Conservation (phyloP, 2,888 invertebrate species). For the Galerucella nymphaeae region DNA sequence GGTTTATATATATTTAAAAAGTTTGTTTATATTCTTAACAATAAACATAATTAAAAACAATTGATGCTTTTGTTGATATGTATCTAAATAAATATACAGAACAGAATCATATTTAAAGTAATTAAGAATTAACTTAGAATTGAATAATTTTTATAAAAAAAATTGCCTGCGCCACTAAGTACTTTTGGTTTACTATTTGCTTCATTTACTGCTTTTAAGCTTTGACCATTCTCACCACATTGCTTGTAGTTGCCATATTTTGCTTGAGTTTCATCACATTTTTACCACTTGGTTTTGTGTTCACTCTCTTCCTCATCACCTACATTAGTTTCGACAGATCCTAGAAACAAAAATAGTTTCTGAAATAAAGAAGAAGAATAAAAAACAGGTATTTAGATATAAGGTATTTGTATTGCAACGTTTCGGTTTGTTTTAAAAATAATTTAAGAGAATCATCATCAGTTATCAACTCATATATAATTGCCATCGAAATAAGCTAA, state of each 20-base stretch:
- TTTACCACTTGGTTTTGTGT: slow-evolving; percentile 55
- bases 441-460: background rate
- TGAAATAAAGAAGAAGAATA: background rate
- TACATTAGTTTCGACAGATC: slow-evolving; percentile 42
- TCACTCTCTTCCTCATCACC: slow-evolving; percentile 55
- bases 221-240: slow-evolving; percentile 51
- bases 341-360: slow-evolving; percentile 5
- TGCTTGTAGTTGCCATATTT: slow-evolving; percentile 53
- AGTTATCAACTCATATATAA: too few species aligned
- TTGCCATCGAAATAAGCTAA: too few species aligned
- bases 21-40: too few species aligned
- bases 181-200: slow-evolving; percentile 49
- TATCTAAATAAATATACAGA: background rate
- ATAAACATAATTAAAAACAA: too few species aligned
- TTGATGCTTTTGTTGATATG: too few species aligned
- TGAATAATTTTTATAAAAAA: background rate
- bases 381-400: background rate
- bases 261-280: slow-evolving; percentile 54
- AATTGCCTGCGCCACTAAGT: slow-evolving; percentile 1
- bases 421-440: background rate
- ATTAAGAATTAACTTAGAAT: background rate
- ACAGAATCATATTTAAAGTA: background rate
- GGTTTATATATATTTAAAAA: too few species aligned
- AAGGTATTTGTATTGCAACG: background rate
- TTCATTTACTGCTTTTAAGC: slow-evolving; percentile 52